Evolutionary conservation across 2,888 invertebrate species (phyloP).

Genomic region (Bhutanitis thaidina): DNA sequence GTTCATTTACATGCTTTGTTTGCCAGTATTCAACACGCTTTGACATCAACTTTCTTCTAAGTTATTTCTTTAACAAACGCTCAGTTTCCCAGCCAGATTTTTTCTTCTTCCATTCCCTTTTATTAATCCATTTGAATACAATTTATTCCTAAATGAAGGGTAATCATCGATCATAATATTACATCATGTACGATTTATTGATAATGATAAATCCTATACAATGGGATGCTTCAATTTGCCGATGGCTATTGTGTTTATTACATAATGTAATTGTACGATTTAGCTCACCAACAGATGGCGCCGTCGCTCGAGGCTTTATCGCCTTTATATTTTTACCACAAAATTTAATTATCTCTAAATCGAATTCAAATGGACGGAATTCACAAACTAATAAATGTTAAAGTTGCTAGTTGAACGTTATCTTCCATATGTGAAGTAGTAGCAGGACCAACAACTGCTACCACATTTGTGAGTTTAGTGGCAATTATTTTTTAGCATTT

Average conservation of each 20-base stretch:
- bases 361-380: conserved; percentile 41
- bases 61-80: too few relatives aligned
- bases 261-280: conserved; percentile 32
- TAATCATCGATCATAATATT: neutral
- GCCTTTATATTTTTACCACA: conserved; percentile 54
- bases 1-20: too few relatives aligned
- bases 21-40: too few relatives aligned
- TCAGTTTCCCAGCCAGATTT: too few relatives aligned
- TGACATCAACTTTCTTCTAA: too few relatives aligned
- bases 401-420: conserved; percentile 8
- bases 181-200: conserved; percentile 4
- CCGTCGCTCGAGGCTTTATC: conserved; percentile 45
- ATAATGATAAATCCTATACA: conserved; percentile 12
- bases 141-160: neutral
- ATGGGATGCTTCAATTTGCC: conserved; percentile 32
- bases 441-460: too few relatives aligned
- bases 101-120: too few relatives aligned
- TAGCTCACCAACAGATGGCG: conserved; percentile 51
- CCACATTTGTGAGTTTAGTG: too few relatives aligned
- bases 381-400: neutral
- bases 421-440: conserved; percentile 3
- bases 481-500: too few relatives aligned
- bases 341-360: conserved; percentile 60
- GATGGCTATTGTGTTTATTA: conserved; percentile 44
- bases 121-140: too few relatives aligned